phyloP scores from a whole-genome alignment of 2,888 invertebrate species.

The Andrena minutula region DNA sequence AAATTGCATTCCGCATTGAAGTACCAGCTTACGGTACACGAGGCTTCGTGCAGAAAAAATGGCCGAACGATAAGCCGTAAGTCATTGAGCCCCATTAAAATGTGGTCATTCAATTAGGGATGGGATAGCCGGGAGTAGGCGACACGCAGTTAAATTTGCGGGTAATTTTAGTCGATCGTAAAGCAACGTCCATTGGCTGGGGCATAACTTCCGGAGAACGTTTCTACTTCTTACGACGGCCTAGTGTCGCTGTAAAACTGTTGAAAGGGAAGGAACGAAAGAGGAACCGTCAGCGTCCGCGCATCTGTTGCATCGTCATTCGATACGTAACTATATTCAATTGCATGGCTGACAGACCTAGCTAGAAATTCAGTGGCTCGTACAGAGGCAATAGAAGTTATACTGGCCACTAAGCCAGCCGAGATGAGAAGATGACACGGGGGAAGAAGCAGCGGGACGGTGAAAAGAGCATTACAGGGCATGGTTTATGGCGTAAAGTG shows the following conservation, averaged over 20 bases:
- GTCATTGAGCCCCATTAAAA: constrained; percentile 14
- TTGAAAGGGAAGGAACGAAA: constrained; percentile 2
- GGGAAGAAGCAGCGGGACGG: constrained; percentile 36
- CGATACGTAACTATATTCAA: constrained; percentile 80
- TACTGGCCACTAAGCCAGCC: constrained; percentile 3
- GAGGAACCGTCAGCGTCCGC: constrained; percentile 4
- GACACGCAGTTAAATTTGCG: background rate
- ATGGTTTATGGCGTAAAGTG: constrained; percentile 76
- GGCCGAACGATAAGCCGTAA: constrained; percentile 30
- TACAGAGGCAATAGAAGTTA: constrained; percentile 23
- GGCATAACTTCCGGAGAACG: background rate
- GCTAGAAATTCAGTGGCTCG: constrained; percentile 66
- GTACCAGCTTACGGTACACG: no score
- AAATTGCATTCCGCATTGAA: no score
- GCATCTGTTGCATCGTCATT: constrained; percentile 62
- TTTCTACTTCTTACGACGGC: background rate
- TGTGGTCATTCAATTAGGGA: constrained; percentile 20
- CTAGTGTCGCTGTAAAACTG: constrained; percentile 21
- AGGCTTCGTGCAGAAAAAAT: background rate
- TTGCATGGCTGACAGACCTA: constrained; percentile 70
- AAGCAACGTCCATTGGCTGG: background rate
- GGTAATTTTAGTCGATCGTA: constrained; percentile 23
- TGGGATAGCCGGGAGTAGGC: background rate
- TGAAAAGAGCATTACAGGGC: constrained; percentile 64
- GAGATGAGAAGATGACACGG: constrained; percentile 29